Conservation (phyloP, 2,113 vertebrate species). For the Pteronura brasiliensis region DNA sequence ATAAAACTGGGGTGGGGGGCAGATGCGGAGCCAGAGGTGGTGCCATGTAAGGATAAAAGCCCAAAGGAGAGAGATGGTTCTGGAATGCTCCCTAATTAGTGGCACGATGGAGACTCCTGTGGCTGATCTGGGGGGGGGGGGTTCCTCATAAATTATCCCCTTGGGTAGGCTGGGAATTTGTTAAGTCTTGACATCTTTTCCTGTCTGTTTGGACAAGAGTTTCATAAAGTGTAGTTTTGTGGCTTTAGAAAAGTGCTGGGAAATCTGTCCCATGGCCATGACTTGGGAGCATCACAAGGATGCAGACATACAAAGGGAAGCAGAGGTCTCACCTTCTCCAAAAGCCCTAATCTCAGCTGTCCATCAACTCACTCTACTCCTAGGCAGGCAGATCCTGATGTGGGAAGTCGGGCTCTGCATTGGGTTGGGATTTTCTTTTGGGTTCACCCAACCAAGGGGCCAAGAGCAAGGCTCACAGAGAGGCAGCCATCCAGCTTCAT, state of each 20-base stretch:
- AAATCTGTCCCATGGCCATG: fast-evolving
- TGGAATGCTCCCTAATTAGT: background rate
- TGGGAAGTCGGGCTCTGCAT: fast-evolving
- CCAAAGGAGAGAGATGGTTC: background rate
- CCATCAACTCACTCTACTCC: fast-evolving
- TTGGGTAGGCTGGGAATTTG: fast-evolving
- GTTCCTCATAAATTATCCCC: background rate
- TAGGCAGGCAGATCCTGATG: background rate
- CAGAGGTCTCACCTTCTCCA: fast-evolving
- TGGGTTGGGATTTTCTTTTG: fast-evolving
- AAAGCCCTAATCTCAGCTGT: fast-evolving
- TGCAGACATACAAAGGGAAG: fast-evolving
- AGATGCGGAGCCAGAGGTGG: too few relatives aligned
- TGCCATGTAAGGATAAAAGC: fast-evolving
- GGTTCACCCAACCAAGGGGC: background rate
- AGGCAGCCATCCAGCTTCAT: background rate
- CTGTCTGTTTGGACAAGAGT: background rate
- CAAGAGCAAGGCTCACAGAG: background rate
- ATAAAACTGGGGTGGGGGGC: background rate
- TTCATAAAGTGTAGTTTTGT: background rate
- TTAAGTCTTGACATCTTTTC: background rate
- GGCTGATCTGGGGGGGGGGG: fast-evolving
- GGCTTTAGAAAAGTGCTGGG: background rate
- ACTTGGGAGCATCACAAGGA: fast-evolving
- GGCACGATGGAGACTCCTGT: fast-evolving